Evolutionary conservation across 2,113 vertebrate species (phyloP), one percentile per base, ranked within the genome.

Genomic region (Anolis sagrei): DNA sequence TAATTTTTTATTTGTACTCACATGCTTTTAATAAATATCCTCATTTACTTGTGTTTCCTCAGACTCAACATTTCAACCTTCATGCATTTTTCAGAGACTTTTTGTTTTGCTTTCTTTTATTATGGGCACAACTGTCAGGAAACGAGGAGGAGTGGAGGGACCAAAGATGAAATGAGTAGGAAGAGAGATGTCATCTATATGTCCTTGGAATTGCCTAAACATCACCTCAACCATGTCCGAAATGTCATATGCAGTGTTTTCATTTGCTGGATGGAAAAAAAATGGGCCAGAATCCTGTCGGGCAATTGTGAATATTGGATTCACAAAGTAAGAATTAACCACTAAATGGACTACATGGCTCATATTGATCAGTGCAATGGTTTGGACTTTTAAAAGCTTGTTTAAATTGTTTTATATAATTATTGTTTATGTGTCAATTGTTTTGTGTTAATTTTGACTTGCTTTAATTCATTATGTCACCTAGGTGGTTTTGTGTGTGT

Each of bases 1-100:
- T 76, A 48, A 54, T 36, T 18, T 83, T 75, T 74, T 62, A 74
- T 83, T 83, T 83, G 51, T 39, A 74, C 27, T 83, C 34, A 21
- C 14, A 73, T 2, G 54, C 48, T 73, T n/a, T 36, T 39, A 73
- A 73, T 82, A 83, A 27, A 27, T 79, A 61, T 3, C n/a, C 32
- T 79, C 23, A 39, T 44, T 44, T n/a, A 58, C 13, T 36, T 10
- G 1, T 27, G 34, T 39, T 39, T 27, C 34, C 69, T 72, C 3
- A 58, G 49, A 25, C 11, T 82, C 25, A 18, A 16, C 51, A 73
- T 58, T 72, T 61, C 3, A 3, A 58, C 11, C 34, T 32, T 73
- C 14, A 11, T 73, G 36, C 16, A 39, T 58, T 58, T 58, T 25
- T 36, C 27, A 49, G 9, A 49, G 51, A 36, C 51, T 27, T 16